These are phyloP conservation scores for Drosophila nasuta DNA, from an alignment of 1,140 invertebrate species.

Conservation along the genomic window DNA sequence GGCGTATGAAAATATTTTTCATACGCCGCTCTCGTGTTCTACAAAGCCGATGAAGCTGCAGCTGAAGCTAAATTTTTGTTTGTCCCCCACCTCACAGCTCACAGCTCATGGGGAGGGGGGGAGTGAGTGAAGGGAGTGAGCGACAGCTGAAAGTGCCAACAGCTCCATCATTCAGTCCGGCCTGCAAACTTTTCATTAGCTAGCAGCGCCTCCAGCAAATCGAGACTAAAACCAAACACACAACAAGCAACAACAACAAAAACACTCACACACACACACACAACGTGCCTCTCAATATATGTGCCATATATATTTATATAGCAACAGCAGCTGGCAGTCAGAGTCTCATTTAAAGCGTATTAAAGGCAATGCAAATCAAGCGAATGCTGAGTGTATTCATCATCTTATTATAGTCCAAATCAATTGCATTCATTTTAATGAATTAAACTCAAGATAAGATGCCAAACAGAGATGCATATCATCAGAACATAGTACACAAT, in stretches of 20 bases:
- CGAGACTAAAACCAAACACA: constrained; percentile 5
- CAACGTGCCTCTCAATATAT: too few species aligned
- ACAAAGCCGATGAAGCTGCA: constrained; percentile 33
- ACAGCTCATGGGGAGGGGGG: not conserved
- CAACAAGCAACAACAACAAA: not conserved
- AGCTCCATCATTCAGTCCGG: not conserved
- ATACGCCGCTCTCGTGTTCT: constrained; percentile 19
- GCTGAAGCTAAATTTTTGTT: constrained; percentile 14
- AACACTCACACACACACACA: not conserved
- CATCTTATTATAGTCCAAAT: not conserved
- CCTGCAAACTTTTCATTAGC: constrained; percentile 1
- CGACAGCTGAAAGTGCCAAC: constrained; percentile 6
- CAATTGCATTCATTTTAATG: constrained; percentile 1
- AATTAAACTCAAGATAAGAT: constrained; percentile 1
- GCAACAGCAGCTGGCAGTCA: not conserved
- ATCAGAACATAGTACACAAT: not conserved
- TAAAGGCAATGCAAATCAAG: not conserved
- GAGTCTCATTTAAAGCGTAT: not conserved
- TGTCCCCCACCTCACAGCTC: too few species aligned
- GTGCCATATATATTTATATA: too few species aligned
- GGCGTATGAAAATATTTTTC: constrained; percentile 59
- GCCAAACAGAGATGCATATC: not conserved
- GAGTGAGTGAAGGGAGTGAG: not conserved
- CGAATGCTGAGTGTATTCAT: not conserved
- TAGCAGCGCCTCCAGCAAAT: constrained; percentile 2